Base-by-base conservation (phyloP, 2,888 invertebrate genomes). In the Conus canariensis region DNA sequence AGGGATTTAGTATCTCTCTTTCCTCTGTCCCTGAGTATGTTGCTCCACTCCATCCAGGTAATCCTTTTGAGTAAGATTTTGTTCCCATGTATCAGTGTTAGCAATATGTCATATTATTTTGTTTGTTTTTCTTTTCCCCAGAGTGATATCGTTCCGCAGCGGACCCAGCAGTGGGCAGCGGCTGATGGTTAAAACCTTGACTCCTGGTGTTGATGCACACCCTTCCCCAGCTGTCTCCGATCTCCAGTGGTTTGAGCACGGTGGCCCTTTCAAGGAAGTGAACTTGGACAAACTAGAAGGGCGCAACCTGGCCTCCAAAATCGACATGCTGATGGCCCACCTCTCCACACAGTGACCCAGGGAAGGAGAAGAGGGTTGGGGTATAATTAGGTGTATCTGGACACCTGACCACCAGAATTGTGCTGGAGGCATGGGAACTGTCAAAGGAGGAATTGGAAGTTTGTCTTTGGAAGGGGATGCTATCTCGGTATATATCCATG, bases 211-310 rank as follows among this genome's bases (percentile, higher is more conserved):
- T 10, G 92, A 92, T 16, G 30, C 85, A 56, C 90, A 90, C 89
- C 88, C 85, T 22, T 91, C 91, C 5, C 88, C 92, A 2, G 91
- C 98, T 91, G 98, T 99, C 5, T 98, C 98, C 91, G 98, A 98
- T 95, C 97, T 98, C 93, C 98, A 98, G 96, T 99, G 99, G 99
- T 98, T 98, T 95, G 98, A 99, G 96, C 97, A 99, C 1, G 98
- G 98, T n/a, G 98, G 98, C 22, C 98, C 98, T 87, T 99, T 98
- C 96, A 95, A 96, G 91, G 96, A 96, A 90, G 98, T 98, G 30
- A 97, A 98, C 94, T 97, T 99, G 96, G 98, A 99, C 93, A 98
- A 98, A 96, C 98, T 99, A 97, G 99, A 99, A 96, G 99, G 99
- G 88, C 98, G 98, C 95, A 99, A 99, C 97, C 99, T 99, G 96